Conservation (phyloP, 2,113 vertebrate genomes). For the Limanda limanda region DNA sequence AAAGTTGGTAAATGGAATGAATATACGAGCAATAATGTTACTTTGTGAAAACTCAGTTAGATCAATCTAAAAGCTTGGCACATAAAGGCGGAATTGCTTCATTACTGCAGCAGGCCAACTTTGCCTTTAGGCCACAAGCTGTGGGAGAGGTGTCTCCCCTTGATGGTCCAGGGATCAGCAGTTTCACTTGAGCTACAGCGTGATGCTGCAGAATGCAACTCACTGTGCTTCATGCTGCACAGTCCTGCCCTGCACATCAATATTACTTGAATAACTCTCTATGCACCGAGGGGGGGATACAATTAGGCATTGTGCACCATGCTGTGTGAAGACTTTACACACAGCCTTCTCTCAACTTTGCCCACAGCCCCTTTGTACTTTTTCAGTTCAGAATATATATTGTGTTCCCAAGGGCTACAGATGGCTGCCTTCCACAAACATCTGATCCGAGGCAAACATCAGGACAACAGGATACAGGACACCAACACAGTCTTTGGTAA, state of each 20-base stretch:
- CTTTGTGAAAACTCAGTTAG: background rate
- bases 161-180: conserved; percentile 39
- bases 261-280: background rate
- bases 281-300: background rate
- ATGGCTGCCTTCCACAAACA: conserved; percentile 2
- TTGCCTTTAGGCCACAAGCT: background rate
- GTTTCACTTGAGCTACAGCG: background rate
- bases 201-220: conserved; percentile 29
- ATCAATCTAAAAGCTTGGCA: background rate
- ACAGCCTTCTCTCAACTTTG: background rate
- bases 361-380: background rate
- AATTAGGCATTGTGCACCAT: too few species aligned
- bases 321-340: background rate
- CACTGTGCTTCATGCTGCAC: background rate
- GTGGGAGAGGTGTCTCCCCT: background rate
- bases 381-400: background rate
- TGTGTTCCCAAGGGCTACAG: background rate
- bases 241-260: background rate
- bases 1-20: background rate
- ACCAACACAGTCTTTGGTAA: conserved; percentile 75
- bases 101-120: conserved; percentile 25
- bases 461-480: background rate
- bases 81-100: background rate
- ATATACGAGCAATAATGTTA: background rate
- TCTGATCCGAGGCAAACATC: background rate